A percentile compares a stretch with the other conserved stretches of the same genome.
phyloP scores from a whole-genome alignment of 1,140 invertebrate species.

The Sitobion miscanthi region DNA sequence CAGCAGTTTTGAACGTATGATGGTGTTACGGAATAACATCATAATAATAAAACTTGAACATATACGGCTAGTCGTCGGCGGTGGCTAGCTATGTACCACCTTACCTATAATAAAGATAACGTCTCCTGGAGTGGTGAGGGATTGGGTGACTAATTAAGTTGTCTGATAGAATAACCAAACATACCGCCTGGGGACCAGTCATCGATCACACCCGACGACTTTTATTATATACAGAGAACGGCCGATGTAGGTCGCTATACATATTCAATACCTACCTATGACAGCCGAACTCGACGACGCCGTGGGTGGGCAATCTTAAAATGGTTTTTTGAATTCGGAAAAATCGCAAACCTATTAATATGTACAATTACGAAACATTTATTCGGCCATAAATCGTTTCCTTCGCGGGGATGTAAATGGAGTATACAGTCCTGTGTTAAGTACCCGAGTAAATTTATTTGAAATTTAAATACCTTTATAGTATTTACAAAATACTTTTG shows the following conservation, averaged over 20 bases:
- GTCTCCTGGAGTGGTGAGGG: neutral
- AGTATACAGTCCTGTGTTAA: too few species aligned
- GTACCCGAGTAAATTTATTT: too few species aligned
- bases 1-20: neutral
- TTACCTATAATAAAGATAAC: neutral
- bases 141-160: neutral
- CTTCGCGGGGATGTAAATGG: neutral
- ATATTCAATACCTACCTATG: neutral
- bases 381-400: neutral
- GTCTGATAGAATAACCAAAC: neutral
- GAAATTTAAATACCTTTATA: too few species aligned
- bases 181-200: neutral
- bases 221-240: neutral
- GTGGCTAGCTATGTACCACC: too few species aligned
- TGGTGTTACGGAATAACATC: neutral
- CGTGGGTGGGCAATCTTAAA: neutral
- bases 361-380: neutral
- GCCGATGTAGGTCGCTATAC: neutral
- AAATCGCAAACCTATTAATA: neutral
- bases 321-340: neutral
- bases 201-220: neutral
- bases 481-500: too few species aligned
- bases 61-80: neutral
- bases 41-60: too few species aligned
- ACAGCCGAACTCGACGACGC: neutral